Evolutionary conservation across 92 coral and sea anemone genomes (phyloP).

Genomic region (Palythoa caribaeorum): DNA sequence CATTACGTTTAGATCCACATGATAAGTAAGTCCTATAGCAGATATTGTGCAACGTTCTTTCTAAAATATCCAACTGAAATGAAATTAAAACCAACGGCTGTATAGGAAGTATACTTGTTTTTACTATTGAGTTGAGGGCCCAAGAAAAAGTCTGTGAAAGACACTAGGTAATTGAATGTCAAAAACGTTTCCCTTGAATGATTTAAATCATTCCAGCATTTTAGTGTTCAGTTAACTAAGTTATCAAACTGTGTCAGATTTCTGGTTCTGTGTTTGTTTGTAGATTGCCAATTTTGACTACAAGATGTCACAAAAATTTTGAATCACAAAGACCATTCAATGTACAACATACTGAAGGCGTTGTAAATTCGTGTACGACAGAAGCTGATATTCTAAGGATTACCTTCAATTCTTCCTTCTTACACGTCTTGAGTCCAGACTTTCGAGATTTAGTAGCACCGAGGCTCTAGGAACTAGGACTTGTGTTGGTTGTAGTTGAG

Average conservation of each 20-base stretch:
- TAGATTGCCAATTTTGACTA: not conserved
- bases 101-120: not conserved
- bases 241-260: not conserved
- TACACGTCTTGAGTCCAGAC: not conserved
- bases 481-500: not conserved
- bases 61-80: not conserved
- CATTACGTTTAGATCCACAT: too few relatives aligned
- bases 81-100: not conserved
- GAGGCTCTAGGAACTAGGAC: not conserved
- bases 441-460: not conserved
- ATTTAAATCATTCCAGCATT: not conserved
- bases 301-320: not conserved
- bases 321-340: not conserved
- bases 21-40: too few relatives aligned
- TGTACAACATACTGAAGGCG: not conserved
- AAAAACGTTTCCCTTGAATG: too few relatives aligned
- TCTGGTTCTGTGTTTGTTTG: not conserved
- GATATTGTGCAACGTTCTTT: too few relatives aligned
- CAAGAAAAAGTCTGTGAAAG: not conserved
- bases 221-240: not conserved
- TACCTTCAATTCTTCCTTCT: not conserved
- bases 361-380: not conserved
- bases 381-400: not conserved
- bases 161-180: not conserved
- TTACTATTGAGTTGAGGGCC: not conserved